Evolutionary conservation across 2,797 vertebrate species (phyloP).

Genomic region (Phalanger gymnotis): DNA sequence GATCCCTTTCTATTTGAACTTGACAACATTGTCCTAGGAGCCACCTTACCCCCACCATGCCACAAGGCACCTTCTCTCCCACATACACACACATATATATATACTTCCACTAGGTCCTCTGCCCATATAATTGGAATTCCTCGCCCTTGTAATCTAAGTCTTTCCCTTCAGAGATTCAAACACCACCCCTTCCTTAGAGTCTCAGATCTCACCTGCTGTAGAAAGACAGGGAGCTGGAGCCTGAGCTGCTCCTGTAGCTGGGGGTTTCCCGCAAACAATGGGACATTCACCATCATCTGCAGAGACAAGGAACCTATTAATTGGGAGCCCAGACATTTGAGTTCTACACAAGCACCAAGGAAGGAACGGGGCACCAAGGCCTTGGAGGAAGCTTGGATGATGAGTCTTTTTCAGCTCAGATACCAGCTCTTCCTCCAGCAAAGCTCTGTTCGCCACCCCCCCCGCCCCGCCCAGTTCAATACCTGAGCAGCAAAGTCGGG

Average conservation of each 20-base stretch:
- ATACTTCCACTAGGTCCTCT: not conserved
- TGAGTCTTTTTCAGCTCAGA: not conserved
- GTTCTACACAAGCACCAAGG: not conserved
- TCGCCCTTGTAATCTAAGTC: not conserved
- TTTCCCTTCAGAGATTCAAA: not conserved
- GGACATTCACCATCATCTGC: constrained; percentile 99
- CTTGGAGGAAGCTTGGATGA: not conserved
- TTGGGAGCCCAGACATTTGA: not conserved
- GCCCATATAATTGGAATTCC: not conserved
- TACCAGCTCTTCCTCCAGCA: not conserved
- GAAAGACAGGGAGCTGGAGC: constrained; percentile 95
- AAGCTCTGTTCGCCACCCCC: not conserved
- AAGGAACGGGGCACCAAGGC: not conserved
- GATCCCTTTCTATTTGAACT: not conserved
- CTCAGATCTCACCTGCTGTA: constrained; percentile 93
- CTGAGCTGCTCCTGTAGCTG: constrained; percentile 98
- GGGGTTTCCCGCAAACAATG: constrained; percentile 97
- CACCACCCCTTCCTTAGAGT: not conserved
- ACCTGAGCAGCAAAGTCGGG: constrained; percentile 98
- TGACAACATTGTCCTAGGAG: not conserved
- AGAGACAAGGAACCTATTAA: not conserved
- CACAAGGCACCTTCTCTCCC: not conserved
- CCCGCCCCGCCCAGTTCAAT: not conserved
- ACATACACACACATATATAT: not conserved
- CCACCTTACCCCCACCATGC: not conserved